phyloP scores from a whole-genome alignment of 1,140 invertebrate genomes.

The Popillia japonica region DNA sequence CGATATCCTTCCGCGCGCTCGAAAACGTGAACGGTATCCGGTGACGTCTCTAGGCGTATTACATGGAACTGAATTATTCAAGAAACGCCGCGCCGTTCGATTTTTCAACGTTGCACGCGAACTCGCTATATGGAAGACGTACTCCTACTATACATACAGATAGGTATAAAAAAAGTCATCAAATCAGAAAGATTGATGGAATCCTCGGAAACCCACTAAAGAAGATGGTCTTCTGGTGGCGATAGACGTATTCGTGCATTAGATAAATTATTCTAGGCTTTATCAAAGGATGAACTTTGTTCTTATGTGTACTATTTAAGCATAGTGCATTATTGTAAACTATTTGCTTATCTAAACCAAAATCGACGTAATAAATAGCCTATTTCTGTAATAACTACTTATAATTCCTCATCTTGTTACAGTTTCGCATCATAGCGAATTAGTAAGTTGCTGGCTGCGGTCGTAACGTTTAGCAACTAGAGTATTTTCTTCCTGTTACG shows the following conservation, averaged over 20 bases:
- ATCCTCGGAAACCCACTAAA: neutral
- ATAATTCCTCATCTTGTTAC: too few relatives aligned
- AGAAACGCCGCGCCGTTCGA: constrained; percentile 15
- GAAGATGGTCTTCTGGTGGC: neutral
- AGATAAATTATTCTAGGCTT: neutral
- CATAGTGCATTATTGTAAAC: too few relatives aligned
- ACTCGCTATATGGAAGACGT: neutral
- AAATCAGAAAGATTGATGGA: constrained; percentile 12
- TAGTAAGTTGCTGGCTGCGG: too few relatives aligned
- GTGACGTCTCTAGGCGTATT: constrained; percentile 25
- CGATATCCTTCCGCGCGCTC: constrained; percentile 3
- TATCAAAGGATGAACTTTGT: neutral
- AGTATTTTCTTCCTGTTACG: too few relatives aligned
- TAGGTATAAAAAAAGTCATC: neutral
- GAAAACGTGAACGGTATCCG: constrained; percentile 25
- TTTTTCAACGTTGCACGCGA: constrained; percentile 9
- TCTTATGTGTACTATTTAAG: too few relatives aligned
- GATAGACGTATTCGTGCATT: neutral
- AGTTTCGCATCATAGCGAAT: too few relatives aligned
- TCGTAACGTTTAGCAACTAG: too few relatives aligned
- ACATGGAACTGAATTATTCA: constrained; percentile 28
- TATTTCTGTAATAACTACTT: too few relatives aligned
- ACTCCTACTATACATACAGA: neutral
- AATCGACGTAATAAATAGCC: too few relatives aligned
- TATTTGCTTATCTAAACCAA: too few relatives aligned